phyloP scores from a whole-genome alignment of 2,888 invertebrate genomes.

The Sialis lutaria region DNA sequence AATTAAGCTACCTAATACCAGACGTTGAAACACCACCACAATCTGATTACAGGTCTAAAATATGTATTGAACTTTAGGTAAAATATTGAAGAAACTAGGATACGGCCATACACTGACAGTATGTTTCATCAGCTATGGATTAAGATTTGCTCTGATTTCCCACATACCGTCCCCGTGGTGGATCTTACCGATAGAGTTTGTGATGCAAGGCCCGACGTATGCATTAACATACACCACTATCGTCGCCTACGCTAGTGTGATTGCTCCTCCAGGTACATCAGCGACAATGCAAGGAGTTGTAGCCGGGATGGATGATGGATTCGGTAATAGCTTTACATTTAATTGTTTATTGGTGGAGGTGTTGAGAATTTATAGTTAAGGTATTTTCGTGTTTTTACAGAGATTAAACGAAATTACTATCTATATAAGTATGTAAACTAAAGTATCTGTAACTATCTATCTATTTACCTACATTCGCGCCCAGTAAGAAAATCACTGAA shows the following conservation, averaged over 20 bases:
- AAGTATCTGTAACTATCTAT: too few relatives aligned
- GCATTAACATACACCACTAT: constrained; percentile 72
- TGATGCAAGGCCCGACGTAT: constrained; percentile 76
- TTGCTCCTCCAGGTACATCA: constrained; percentile 44
- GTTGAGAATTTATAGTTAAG: too few relatives aligned
- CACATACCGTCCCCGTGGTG: constrained; percentile 67
- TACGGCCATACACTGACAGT: constrained; percentile 64
- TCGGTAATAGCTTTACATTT: constrained; percentile 30
- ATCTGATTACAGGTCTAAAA: too few relatives aligned
- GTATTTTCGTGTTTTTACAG: too few relatives aligned
- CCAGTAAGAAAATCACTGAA: too few relatives aligned
- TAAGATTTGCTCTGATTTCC: constrained; percentile 59
- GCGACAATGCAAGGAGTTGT: constrained; percentile 75
- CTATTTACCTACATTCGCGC: too few relatives aligned
- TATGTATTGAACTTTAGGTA: constrained; percentile 30
- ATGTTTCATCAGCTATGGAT: constrained; percentile 56
- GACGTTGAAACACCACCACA: too few relatives aligned
- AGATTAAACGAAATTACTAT: too few relatives aligned
- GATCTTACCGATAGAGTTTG: constrained; percentile 58
- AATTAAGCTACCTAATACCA: too few relatives aligned
- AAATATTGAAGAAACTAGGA: constrained; percentile 61
- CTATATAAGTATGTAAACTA: too few relatives aligned
- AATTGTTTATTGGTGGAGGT: constrained; percentile 1
- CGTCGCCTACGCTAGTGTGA: constrained; percentile 40
- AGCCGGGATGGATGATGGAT: constrained; percentile 76